phyloP scores from a whole-genome alignment of 2,113 vertebrate genomes.

The Terrapene triunguis region DNA sequence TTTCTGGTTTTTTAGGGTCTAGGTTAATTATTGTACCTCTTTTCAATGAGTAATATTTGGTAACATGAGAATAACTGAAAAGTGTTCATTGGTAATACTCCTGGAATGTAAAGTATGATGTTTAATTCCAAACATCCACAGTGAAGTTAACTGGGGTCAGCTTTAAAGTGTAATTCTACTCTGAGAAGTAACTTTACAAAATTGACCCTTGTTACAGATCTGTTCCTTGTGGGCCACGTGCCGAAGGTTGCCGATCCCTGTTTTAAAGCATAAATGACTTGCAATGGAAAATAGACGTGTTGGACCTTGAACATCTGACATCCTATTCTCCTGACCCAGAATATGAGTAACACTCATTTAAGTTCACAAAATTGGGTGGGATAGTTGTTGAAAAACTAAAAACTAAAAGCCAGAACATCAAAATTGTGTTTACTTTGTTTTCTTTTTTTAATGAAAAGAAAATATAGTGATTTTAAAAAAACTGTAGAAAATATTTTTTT shows the following conservation, averaged over 20 bases:
- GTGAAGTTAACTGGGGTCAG: background rate
- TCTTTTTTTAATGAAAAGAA: no score
- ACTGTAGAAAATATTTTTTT: background rate
- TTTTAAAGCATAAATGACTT: fast-evolving
- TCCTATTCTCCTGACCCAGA: background rate
- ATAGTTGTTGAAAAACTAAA: background rate
- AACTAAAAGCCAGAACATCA: background rate
- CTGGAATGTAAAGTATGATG: background rate
- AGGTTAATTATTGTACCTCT: background rate
- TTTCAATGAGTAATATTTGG: background rate
- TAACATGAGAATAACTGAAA: background rate
- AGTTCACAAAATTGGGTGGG: background rate
- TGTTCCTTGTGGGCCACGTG: background rate
- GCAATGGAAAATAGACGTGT: background rate
- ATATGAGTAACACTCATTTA: background rate
- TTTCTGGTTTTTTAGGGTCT: background rate
- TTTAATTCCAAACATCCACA: background rate
- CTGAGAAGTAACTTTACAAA: background rate
- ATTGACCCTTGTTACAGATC: background rate
- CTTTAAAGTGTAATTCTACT: background rate
- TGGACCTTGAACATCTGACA: background rate
- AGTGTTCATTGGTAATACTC: background rate
- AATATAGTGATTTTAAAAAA: background rate
- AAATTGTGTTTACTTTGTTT: no score
- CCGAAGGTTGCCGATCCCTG: no score